Conservation (phyloP, 2,113 vertebrate species). For the Emberiza fucata region DNA sequence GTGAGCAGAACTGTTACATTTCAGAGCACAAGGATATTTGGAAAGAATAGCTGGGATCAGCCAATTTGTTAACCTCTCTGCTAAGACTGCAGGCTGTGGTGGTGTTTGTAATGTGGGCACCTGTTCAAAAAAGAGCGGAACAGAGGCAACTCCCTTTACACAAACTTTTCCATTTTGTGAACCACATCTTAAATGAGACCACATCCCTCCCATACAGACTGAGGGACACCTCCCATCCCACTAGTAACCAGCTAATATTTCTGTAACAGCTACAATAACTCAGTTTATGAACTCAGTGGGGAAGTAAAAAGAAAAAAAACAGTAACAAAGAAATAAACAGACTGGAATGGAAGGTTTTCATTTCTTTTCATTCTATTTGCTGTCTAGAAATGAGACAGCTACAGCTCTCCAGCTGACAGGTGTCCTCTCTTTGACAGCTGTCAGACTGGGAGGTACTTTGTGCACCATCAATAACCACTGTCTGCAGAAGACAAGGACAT, state of each 20-base stretch:
- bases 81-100: not conserved
- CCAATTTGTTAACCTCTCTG: not conserved
- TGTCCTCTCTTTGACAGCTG: not conserved
- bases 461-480: not conserved
- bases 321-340: not conserved
- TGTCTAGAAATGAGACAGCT: not conserved
- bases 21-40: not conserved
- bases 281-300: not conserved
- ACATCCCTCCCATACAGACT: conserved; percentile 3
- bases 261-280: not conserved
- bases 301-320: not conserved
- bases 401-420: not conserved
- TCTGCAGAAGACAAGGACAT: not conserved
- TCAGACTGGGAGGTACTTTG: not conserved
- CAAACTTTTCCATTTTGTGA: conserved; percentile 49
- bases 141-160: conserved; percentile 41
- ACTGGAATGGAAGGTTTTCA: not conserved
- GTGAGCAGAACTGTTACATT: not conserved
- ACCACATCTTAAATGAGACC: conserved; percentile 37
- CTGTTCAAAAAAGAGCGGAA: conserved; percentile 43
- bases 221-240: not conserved
- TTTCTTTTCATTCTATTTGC: not conserved
- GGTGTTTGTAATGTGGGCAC: conserved; percentile 36
- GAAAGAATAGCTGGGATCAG: not conserved
- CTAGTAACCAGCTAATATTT: not conserved